Conservation (phyloP, 2,888 invertebrate species). For the Dynastes maya region DNA sequence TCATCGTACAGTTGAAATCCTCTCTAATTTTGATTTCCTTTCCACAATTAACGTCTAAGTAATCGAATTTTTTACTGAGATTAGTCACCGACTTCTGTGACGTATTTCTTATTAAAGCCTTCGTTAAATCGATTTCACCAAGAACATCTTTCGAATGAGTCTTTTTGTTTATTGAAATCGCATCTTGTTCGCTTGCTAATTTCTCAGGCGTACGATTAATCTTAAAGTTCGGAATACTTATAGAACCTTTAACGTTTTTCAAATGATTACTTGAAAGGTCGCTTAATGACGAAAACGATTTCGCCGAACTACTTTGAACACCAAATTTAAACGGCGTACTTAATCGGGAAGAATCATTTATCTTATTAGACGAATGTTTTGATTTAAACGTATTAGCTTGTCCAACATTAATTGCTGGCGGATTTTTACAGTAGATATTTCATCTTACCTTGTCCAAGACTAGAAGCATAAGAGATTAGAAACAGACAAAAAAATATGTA, state of each 20-base stretch:
- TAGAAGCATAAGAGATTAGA: constrained; percentile 58
- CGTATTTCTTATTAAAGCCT: constrained; percentile 15
- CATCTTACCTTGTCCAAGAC: constrained; percentile 76
- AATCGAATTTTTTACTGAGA: constrained; percentile 24
- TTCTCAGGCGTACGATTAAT: neutral
- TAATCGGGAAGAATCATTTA: neutral
- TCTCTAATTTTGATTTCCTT: constrained; percentile 50
- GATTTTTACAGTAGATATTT: too few relatives aligned
- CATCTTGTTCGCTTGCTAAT: neutral
- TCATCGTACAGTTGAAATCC: constrained; percentile 61
- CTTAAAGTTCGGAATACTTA: constrained; percentile 12
- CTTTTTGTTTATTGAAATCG: neutral
- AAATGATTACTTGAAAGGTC: constrained; percentile 58
- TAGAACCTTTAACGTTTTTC: constrained; percentile 28
- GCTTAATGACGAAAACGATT: constrained; percentile 54
- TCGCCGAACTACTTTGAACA: constrained; percentile 43
- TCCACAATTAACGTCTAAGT: constrained; percentile 47
- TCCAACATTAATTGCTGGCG: too few relatives aligned
- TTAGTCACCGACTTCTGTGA: constrained; percentile 8
- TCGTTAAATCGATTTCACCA: constrained; percentile 27
- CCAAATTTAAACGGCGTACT: constrained; percentile 45
- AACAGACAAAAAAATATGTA: constrained; percentile 60
- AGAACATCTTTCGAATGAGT: neutral
- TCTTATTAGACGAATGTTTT: too few relatives aligned
- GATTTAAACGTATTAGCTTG: too few relatives aligned